Percentiles rank a stretch among this genome's conserved stretches.
Evolutionary conservation across 2,797 vertebrate species (phyloP).

Genomic region (Eutrigla gurnardus): DNA sequence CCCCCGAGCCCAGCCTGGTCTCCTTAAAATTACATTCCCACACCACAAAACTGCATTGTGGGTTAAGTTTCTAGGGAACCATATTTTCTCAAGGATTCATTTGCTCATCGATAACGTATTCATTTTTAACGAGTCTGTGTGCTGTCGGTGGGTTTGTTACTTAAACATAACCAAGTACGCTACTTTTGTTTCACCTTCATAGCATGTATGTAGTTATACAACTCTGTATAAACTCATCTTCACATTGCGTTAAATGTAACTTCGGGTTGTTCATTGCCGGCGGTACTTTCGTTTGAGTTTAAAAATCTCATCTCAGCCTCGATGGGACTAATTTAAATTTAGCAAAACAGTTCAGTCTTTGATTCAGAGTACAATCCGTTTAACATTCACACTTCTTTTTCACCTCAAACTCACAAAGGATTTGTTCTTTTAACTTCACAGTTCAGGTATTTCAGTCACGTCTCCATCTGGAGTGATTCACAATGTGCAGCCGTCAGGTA

Average conservation of each 20-base stretch:
- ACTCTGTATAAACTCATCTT: background rate
- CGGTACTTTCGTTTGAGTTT: conserved; percentile 13
- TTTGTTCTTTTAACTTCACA: background rate
- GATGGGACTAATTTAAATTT: conserved; percentile 24
- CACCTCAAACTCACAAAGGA: background rate
- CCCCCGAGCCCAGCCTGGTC: background rate
- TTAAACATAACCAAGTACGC: no score
- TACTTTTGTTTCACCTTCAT: no score
- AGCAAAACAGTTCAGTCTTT: conserved; percentile 10
- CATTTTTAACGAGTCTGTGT: no score
- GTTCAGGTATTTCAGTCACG: background rate
- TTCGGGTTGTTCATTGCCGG: background rate
- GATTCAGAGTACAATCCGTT: background rate
- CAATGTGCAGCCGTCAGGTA: background rate
- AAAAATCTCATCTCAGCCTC: conserved; percentile 2
- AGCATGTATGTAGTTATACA: background rate
- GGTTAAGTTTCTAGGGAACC: no score
- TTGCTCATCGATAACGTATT: no score
- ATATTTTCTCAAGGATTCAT: no score
- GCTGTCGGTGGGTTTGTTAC: no score
- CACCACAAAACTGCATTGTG: no score
- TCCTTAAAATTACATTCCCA: no score
- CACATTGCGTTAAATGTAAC: no score
- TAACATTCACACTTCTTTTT: background rate
- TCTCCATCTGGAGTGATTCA: background rate